A percentile compares a stretch with the other conserved stretches of the same genome.
phyloP scores from a whole-genome alignment of 2,797 vertebrate genomes.

The Lophius americanus region DNA sequence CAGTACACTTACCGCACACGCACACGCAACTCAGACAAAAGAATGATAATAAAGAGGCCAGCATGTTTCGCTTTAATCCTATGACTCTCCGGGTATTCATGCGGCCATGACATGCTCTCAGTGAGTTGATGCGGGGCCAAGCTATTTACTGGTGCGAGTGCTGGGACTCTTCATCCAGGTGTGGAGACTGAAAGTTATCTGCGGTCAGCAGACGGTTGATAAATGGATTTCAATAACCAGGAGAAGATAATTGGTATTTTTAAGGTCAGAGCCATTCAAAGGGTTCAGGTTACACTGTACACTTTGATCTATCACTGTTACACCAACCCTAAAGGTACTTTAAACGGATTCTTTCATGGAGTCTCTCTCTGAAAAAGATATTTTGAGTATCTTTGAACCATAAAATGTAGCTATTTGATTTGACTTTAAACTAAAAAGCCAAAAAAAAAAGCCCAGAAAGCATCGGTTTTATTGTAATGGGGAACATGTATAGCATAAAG shows the following conservation, averaged over 20 bases:
- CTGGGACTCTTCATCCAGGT: slow-evolving; percentile 37
- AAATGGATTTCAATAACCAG: slow-evolving; percentile 30
- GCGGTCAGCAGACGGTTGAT: slow-evolving; percentile 35
- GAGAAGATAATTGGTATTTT: slow-evolving; percentile 4
- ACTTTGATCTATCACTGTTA: background rate
- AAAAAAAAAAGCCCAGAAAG: too few relatives aligned
- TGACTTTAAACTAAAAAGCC: too few relatives aligned
- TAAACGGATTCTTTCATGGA: too few relatives aligned
- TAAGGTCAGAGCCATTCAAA: background rate
- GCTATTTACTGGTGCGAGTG: slow-evolving; percentile 34
- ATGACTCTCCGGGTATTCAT: slow-evolving; percentile 21
- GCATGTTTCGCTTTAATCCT: slow-evolving; percentile 45
- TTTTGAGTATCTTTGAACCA: too few relatives aligned
- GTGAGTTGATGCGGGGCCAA: slow-evolving; percentile 36
- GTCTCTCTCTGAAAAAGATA: too few relatives aligned
- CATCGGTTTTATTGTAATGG: too few relatives aligned
- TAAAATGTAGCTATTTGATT: too few relatives aligned
- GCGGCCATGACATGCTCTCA: slow-evolving; percentile 33
- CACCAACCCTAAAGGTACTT: too few relatives aligned
- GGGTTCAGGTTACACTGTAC: slow-evolving; percentile 8
- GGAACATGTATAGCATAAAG: too few relatives aligned
- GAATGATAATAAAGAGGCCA: slow-evolving; percentile 22
- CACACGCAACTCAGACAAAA: slow-evolving; percentile 9
- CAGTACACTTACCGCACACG: slow-evolving; percentile 11
- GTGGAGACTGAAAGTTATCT: slow-evolving; percentile 36